Base-by-base conservation (phyloP, 2,113 vertebrate genomes). In the Rhabdornis inornatus region DNA sequence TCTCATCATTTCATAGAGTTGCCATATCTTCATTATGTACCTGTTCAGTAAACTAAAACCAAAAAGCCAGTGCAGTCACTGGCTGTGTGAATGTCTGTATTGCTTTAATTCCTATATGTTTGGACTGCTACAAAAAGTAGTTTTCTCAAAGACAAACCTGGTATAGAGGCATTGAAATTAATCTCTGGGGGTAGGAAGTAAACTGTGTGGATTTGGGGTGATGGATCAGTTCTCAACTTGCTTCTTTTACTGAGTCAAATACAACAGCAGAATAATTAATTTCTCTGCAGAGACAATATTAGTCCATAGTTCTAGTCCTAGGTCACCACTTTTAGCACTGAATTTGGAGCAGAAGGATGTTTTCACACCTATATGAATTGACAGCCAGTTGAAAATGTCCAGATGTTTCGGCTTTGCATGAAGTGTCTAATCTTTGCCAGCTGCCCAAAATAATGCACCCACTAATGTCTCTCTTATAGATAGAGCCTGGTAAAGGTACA, bases 361-460 rank as follows among this genome's bases (percentile, higher is more conserved):
- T 92, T 92, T 90, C 61, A 63, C 71, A 44, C 53, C 72, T 84
- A 71, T 79, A 14, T 71, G 79, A 83, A 84, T 8, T 83, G 93
- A 89, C 92, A 93, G 72, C 27, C 69, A 71, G 52, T 44, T 93
- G 83, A 89, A 89, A 87, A 68, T 1, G 1, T 81, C 79, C 88
- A 78, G 52, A 93, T 92, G 93, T 93, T 96, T 89, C 83, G 50
- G 21, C n/a, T 84, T 87, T 81, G 52, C 76, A 35, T 75, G 65
- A 83, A 45, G 35, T 30, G 17, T 61, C 37, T 87, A 15, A 71
- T 55, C 31, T 57, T 87, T 76, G 52, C 30, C 76, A 92, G 44
- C 44, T 89, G 86, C 40, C 40, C 56, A 56, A 70, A 93, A 83
- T 28, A 76, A 83, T 52, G 31, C 11, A 66, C 16, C 25, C 84